Conservation (phyloP, 2,888 invertebrate genomes). For the Cheilosia impressa region DNA sequence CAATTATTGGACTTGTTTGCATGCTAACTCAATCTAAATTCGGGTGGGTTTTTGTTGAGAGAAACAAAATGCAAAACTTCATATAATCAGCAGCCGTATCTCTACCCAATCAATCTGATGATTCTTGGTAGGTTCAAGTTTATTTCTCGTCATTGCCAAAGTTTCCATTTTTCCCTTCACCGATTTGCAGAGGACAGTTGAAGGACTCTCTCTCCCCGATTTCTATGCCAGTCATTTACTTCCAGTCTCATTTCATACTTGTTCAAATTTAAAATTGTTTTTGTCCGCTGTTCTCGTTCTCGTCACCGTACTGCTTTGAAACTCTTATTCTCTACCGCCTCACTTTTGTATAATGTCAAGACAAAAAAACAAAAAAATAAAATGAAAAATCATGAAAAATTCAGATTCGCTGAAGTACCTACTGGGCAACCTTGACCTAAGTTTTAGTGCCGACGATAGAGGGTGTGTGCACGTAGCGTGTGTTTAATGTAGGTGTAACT, state of each 20-base stretch:
- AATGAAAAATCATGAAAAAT: constrained; percentile 53
- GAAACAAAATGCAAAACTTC: neutral
- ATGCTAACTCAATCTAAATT: too few relatives aligned
- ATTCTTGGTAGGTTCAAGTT: constrained; percentile 20
- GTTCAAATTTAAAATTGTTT: constrained; percentile 49
- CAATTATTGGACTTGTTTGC: too few relatives aligned
- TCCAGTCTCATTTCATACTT: constrained; percentile 23
- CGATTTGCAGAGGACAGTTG: constrained; percentile 39
- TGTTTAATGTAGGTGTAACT: constrained; percentile 8
- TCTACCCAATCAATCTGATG: constrained; percentile 7
- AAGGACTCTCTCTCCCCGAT: constrained; percentile 24
- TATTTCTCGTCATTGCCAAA: constrained; percentile 15
- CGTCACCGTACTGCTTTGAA: constrained; percentile 29
- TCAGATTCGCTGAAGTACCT: constrained; percentile 48
- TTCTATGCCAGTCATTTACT: constrained; percentile 54
- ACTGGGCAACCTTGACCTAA: constrained; percentile 65
- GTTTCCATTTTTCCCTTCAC: constrained; percentile 21
- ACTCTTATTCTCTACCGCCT: constrained; percentile 26
- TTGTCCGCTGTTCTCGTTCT: constrained; percentile 9
- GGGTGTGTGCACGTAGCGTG: constrained; percentile 1
- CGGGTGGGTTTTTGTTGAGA: neutral
- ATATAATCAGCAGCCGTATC: neutral
- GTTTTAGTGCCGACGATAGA: constrained; percentile 49
- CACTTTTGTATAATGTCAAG: constrained; percentile 25
- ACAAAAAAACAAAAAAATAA: constrained; percentile 12